These are phyloP conservation scores for Cephus nigrinus DNA, from an alignment of 2,888 invertebrate species.

Conservation along the genomic window DNA sequence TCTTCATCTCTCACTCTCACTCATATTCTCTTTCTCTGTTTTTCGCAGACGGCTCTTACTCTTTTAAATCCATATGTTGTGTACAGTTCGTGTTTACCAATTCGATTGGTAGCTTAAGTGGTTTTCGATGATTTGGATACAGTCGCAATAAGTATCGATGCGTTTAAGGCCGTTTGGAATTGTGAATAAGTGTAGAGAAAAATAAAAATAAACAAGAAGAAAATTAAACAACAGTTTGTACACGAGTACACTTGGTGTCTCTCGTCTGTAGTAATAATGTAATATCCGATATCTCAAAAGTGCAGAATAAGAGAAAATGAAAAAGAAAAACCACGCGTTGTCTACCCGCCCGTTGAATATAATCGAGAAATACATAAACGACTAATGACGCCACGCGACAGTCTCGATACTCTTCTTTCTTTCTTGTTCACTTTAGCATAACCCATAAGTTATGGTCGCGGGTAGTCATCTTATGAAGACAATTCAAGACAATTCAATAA, in stretches of 20 bases:
- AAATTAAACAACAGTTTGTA: not conserved
- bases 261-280: not conserved
- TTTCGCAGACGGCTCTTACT: not conserved
- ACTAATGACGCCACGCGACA: not conserved
- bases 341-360: not conserved
- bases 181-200: not conserved
- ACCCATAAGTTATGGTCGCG: not conserved
- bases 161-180: not conserved
- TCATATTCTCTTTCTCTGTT: not conserved
- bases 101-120: not conserved
- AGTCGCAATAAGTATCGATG: conserved; percentile 1
- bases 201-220: not conserved
- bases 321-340: not conserved
- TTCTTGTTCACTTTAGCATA: not conserved
- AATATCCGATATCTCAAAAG: not conserved
- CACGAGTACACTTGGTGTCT: not conserved
- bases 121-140: not conserved
- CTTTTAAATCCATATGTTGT: not conserved
- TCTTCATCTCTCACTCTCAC: not conserved
- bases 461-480: not conserved
- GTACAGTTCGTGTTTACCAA: not conserved
- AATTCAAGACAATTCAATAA: not conserved
- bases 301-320: not conserved
- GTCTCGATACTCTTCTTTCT: not conserved
- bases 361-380: not conserved